A percentile compares a stretch with the other conserved stretches of the same genome.
phyloP scores from a whole-genome alignment of 64 coral and sea anemone species.

The Orbicella faveolata region DNA sequence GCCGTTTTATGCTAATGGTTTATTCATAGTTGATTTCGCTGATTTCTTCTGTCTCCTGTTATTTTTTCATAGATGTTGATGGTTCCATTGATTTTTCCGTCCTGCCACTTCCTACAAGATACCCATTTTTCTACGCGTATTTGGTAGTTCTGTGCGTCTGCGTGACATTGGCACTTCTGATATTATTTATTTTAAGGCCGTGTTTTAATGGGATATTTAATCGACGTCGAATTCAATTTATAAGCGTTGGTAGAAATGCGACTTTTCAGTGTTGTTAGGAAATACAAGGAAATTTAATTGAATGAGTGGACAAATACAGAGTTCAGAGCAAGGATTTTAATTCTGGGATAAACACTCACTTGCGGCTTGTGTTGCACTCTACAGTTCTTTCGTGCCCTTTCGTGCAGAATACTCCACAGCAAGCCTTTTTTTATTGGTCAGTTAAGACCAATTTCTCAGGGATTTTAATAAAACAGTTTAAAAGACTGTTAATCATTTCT shows the following conservation, averaged over 20 bases:
- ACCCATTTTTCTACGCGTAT: background rate
- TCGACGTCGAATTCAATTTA: background rate
- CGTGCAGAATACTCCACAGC: too few species aligned
- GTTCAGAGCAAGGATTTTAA: too few species aligned
- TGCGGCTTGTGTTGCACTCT: too few species aligned
- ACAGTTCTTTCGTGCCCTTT: too few species aligned
- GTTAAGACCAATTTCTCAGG: too few species aligned
- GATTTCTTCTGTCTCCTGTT: background rate
- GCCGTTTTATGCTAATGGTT: background rate
- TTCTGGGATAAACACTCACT: too few species aligned
- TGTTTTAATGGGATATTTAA: background rate
- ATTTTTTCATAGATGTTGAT: background rate
- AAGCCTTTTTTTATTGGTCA: too few species aligned
- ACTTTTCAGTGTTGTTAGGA: background rate
- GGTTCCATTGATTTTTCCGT: slow-evolving; percentile 19
- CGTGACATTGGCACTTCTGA: background rate
- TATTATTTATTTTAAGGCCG: background rate
- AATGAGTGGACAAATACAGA: background rate
- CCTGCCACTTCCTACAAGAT: slow-evolving; percentile 14
- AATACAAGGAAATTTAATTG: background rate
- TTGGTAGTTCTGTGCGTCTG: background rate
- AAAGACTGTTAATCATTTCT: too few species aligned
- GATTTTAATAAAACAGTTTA: too few species aligned
- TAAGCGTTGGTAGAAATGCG: background rate
- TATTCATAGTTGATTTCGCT: background rate